Conservation (phyloP, 2,888 invertebrate species). For the Myopa testacea region DNA sequence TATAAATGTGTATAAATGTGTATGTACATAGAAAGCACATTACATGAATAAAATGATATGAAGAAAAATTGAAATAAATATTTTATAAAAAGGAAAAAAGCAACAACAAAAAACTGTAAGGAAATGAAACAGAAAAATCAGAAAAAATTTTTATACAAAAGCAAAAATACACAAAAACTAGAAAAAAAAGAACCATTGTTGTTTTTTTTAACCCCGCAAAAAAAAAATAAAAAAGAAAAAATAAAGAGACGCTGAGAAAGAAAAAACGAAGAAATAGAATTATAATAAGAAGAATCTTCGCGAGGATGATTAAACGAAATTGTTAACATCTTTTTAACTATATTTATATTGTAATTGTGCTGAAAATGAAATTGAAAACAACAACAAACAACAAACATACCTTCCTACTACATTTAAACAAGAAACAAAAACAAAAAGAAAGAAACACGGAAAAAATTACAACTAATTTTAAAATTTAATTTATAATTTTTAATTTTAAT, state of each 20-base stretch:
- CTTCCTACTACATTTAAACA: background rate
- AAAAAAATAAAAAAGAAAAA: constrained; percentile 5
- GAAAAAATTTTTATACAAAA: constrained; percentile 27
- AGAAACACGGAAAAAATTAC: background rate
- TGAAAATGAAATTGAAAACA: background rate
- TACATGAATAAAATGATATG: constrained; percentile 8
- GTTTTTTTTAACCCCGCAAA: no score
- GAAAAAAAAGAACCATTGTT: no score
- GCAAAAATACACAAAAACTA: background rate
- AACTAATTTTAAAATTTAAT: background rate
- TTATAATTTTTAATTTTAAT: constrained; percentile 1
- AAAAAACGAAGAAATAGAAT: background rate
- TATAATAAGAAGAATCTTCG: background rate
- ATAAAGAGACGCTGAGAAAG: background rate
- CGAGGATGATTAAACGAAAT: background rate
- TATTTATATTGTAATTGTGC: background rate
- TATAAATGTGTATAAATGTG: constrained; percentile 13
- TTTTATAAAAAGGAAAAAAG: constrained; percentile 23
- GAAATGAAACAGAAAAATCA: background rate
- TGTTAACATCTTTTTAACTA: background rate
- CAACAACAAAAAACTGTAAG: constrained; percentile 17
- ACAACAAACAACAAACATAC: constrained; percentile 1
- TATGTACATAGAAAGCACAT: constrained; percentile 21
- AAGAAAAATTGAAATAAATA: constrained; percentile 1
- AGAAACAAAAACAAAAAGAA: background rate